Evolutionary conservation across 2,113 vertebrate genomes (phyloP), one percentile per base, ranked within the genome.

Genomic region (Epinephelus fuscoguttatus): DNA sequence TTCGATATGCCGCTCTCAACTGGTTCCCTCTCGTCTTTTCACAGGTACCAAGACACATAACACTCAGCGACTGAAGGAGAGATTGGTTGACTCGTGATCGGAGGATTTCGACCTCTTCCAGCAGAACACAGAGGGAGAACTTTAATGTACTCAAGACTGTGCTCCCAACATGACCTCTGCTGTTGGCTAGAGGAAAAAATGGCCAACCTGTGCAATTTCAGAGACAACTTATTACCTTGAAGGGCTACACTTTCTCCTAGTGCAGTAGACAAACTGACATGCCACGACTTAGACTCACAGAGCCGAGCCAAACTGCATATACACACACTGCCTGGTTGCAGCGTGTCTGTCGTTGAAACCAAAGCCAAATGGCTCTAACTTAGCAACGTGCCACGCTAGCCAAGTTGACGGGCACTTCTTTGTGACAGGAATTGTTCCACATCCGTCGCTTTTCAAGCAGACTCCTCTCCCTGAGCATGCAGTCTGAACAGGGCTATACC

Each of bases 41-140:
- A 42, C 40, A 96, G 95, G 89, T 96, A 94, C 86, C 91, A 86
- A 66, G 94, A 94, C 88, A 94, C 95, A 85, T 95, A 94, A 91
- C 90, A 75, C 40, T 83, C 19, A 6, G 40, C 23, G 57, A 78
- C 57, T 14, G 60, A 84, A 81, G 84, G 80, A 89, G 90, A 92
- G 80, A 86, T 25, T 13, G 75, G 42, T 72, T 63, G 86, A 93
- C 90, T 75, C 14, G 27, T 89, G 91, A 91, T 59, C 56, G 82
- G 89, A 93, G 78, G 80, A 89, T 66, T 80, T 80, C 13, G 18
- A 55, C 89, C 70, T 90, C 78, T 59, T 84, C 42, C 75, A 47
- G 84, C 59, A 56, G 74, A 83, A 75, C 81, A 50, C 70, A 50
- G 62, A 47, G 3, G 76, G 78, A 70, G 74, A 85, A 21, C 11